phyloP scores from a whole-genome alignment of 2,113 vertebrate species.

The Pteruthius melanotis region DNA sequence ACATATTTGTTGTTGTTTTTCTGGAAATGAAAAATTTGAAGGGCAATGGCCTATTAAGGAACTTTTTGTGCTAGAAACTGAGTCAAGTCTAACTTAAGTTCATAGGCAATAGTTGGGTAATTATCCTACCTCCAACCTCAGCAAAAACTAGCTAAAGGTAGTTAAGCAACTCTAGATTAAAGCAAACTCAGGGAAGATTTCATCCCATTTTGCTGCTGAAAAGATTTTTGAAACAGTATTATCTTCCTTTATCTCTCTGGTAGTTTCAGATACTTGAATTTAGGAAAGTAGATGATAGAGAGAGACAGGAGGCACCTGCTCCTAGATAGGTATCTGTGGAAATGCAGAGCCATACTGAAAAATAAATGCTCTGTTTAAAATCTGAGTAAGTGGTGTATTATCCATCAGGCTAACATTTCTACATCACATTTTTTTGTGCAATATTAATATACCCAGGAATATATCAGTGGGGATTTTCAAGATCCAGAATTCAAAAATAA shows the following conservation, averaged over 20 bases:
- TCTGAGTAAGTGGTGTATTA: background rate
- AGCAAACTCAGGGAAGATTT: background rate
- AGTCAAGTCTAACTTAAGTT: background rate
- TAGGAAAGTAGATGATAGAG: background rate
- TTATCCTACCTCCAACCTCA: background rate
- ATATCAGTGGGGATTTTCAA: background rate
- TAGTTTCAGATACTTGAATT: background rate
- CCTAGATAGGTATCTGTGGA: background rate
- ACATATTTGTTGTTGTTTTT: background rate
- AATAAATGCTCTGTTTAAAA: background rate
- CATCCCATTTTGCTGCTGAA: background rate
- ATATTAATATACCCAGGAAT: background rate
- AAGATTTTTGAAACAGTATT: background rate
- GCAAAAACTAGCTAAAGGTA: background rate
- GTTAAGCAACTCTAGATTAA: background rate
- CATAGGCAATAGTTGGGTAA: accelerated
- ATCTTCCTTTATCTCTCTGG: background rate
- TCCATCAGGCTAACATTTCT: background rate
- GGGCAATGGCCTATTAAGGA: background rate
- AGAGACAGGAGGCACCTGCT: background rate
- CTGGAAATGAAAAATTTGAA: background rate
- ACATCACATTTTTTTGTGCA: background rate
- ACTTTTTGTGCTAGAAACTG: background rate
- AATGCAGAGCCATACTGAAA: background rate
- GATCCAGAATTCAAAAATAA: background rate